These are phyloP conservation scores for Lampropteryx suffumata DNA, from an alignment of 2,888 invertebrate species.

Conservation along the genomic window DNA sequence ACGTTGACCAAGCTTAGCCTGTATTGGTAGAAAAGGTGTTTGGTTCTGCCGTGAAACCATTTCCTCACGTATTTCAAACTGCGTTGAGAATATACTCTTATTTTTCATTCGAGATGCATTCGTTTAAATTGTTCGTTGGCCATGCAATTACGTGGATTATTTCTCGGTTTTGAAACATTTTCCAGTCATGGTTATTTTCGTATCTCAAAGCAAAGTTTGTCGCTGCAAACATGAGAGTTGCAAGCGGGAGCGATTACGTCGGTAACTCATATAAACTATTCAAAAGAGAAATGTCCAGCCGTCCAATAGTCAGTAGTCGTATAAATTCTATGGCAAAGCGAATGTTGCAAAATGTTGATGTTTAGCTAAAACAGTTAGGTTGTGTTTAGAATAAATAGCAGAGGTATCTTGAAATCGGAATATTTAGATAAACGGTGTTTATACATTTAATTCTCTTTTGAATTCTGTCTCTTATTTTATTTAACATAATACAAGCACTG, in stretches of 20 bases:
- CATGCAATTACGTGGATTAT: too few relatives aligned
- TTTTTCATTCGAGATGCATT: too few relatives aligned
- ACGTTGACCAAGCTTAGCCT: constrained; percentile 16
- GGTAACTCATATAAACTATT: constrained; percentile 37
- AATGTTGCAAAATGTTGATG: constrained; percentile 38
- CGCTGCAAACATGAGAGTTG: constrained; percentile 22
- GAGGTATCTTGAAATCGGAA: constrained; percentile 9
- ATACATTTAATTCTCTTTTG: too few relatives aligned
- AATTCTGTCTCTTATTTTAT: too few relatives aligned
- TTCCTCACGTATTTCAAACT: too few relatives aligned
- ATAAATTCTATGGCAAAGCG: constrained; percentile 37
- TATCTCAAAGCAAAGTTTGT: constrained; percentile 1
- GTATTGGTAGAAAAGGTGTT: constrained; percentile 14
- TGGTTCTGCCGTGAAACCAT: background rate
- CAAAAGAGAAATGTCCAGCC: constrained; percentile 42
- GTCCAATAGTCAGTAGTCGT: constrained; percentile 17
- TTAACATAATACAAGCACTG: too few relatives aligned
- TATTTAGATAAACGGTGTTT: background rate
- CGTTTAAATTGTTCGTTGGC: too few relatives aligned
- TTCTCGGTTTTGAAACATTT: background rate
- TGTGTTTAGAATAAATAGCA: constrained; percentile 12
- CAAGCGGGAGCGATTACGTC: constrained; percentile 22
- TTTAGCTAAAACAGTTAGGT: constrained; percentile 39
- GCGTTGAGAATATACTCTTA: too few relatives aligned
- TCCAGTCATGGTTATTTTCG: background rate